phyloP scores from a whole-genome alignment of 2,113 vertebrate genomes.

The Hemicordylus capensis region DNA sequence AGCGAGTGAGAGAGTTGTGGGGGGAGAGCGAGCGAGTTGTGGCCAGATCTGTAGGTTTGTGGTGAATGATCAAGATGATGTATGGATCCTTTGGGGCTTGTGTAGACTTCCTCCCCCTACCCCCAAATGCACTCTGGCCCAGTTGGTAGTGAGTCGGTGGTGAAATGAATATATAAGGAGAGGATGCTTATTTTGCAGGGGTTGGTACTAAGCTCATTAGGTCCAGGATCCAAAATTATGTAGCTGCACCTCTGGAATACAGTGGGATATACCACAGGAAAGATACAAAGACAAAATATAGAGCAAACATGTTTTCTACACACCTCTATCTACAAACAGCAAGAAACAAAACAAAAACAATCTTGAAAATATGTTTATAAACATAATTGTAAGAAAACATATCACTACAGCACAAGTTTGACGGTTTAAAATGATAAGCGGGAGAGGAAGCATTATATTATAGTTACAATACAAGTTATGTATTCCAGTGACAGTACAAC shows the following conservation, averaged over 20 bases:
- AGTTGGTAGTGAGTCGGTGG: neutral
- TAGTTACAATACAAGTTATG: neutral
- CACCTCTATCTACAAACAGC: neutral
- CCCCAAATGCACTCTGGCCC: too few relatives aligned
- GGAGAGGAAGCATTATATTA: neutral
- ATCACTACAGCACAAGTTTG: neutral
- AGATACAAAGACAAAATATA: neutral
- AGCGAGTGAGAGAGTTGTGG: too few relatives aligned
- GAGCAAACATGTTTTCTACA: neutral
- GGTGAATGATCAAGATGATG: too few relatives aligned
- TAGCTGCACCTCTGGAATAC: neutral
- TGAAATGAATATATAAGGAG: too few relatives aligned
- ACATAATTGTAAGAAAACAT: neutral
- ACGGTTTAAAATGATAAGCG: neutral
- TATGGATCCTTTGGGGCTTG: too few relatives aligned
- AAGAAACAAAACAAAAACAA: neutral
- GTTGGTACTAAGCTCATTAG: too few relatives aligned
- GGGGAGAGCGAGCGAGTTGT: too few relatives aligned
- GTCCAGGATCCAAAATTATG: too few relatives aligned
- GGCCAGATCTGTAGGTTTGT: too few relatives aligned
- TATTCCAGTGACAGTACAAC: too few relatives aligned
- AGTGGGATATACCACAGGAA: neutral
- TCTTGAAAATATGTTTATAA: neutral
- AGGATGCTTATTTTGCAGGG: too few relatives aligned
- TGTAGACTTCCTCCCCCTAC: too few relatives aligned